Base-by-base conservation (phyloP, 2,888 invertebrate genomes). In the Drosophila meridionalis region DNA sequence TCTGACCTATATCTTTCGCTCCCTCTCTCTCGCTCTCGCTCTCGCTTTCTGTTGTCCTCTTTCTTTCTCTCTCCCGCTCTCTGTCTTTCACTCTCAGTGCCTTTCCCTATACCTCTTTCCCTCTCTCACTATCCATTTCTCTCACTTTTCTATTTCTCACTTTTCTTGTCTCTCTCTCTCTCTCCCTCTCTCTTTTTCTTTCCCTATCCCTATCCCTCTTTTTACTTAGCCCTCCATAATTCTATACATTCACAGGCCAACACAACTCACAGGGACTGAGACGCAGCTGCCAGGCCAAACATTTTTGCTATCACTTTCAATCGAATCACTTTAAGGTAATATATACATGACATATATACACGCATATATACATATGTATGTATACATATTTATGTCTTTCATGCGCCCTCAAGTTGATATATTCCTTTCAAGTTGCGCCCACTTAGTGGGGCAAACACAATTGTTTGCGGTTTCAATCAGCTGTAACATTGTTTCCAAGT, bases 381-480 rank as follows among this genome's bases (percentile, higher is more conserved):
- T 28, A 28, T 7, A 1, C 1, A 50, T n/a, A n/a, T 20, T 2
- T 9, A 9, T 50, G 2, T 34, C 11, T 20, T 34, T 34, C n/a
- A 2, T 30, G 4, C 28, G 9, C 26, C 38, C 55, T 30, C 9
- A 1, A 38, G 28, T 40, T 38, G 28, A 30, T 42, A 56, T 56
- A 40, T 56, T 40, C 20, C 57, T 45, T 57, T 56, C 56, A 56
- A 56, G 40, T 56, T 32, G 3, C 40, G 6, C 14, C 52, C 56
- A 20, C 30, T 56, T 43, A 43, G 43, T 11, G 26, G 9, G 43
- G 45, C 12, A 8, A 55, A 36, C 53, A 48, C 14, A 45, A 47
- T 42, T 53, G 60, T 40, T 47, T 28, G 40, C 40, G 40, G 34
- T 61, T 69, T 70, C 55, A 70, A 70, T 70, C 63, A 70, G 72